Evolutionary conservation across 2,113 vertebrate species (phyloP).

Genomic region (Marmota monax): DNA sequence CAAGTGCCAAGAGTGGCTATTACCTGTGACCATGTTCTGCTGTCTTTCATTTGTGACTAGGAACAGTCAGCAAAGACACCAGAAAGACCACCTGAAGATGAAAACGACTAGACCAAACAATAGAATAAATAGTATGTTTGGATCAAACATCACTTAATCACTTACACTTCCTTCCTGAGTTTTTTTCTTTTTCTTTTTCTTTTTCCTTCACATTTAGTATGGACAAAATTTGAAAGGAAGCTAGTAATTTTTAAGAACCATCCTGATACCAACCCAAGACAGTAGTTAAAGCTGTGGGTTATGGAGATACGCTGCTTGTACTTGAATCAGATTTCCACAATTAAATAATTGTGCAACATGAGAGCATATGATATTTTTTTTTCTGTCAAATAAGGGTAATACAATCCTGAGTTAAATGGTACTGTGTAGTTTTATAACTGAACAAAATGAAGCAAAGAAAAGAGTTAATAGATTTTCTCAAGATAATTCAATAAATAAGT

Average conservation of each 20-base stretch:
- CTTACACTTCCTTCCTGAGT: background rate
- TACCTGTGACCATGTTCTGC: background rate
- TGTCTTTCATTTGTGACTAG: background rate
- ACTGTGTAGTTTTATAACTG: background rate
- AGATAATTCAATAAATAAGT: background rate
- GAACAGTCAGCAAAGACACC: background rate
- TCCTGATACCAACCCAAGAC: background rate
- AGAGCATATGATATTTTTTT: background rate
- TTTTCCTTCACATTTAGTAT: background rate
- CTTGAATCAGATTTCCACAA: background rate
- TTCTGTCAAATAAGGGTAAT: background rate
- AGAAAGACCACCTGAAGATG: background rate
- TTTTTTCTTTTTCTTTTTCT: background rate
- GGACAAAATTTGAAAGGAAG: background rate
- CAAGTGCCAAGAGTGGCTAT: background rate
- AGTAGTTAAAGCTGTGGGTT: background rate
- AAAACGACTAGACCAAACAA: constrained; percentile 40
- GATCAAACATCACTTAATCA: background rate
- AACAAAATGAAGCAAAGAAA: background rate
- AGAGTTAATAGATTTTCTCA: background rate
- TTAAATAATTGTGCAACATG: background rate
- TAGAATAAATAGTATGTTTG: background rate
- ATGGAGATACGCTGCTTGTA: background rate
- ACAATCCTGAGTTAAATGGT: background rate
- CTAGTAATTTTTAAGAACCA: background rate